A percentile compares a stretch with the other conserved stretches of the same genome.
Conservation (phyloP, 1,140 invertebrate species). For the Drosophila sp. region DNA sequence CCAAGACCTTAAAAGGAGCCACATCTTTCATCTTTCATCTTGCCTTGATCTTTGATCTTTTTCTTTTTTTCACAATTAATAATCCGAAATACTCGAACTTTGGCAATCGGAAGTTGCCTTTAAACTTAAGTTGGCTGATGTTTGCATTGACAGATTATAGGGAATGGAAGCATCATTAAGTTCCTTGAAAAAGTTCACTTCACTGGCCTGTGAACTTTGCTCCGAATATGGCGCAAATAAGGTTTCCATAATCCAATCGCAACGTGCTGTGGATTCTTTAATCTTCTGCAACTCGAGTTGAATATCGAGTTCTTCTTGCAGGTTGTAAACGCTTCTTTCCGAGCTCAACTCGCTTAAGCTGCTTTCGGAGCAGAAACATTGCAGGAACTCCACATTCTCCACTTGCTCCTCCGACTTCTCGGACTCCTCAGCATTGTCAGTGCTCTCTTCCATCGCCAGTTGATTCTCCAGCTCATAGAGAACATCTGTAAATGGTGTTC, state of each 20-base stretch:
- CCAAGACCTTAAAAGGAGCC: neutral
- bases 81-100: slow-evolving; percentile 1
- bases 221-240: neutral
- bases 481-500: neutral
- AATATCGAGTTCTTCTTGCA: neutral
- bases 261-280: neutral
- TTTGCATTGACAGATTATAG: neutral
- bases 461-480: neutral
- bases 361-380: neutral
- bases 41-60: slow-evolving; percentile 14
- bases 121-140: neutral
- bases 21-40: neutral
- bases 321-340: neutral
- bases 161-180: neutral
- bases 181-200: neutral
- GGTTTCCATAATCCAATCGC: slow-evolving; percentile 8
- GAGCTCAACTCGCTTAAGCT: neutral
- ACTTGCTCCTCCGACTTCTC: neutral
- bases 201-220: neutral
- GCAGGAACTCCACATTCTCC: neutral
- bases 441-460: neutral
- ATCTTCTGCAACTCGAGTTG: neutral
- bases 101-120: neutral
- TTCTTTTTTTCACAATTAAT: neutral
- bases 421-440: neutral